Evolutionary conservation across 1,140 invertebrate genomes (phyloP).

Genomic region (Thaumatotibia leucotreta): DNA sequence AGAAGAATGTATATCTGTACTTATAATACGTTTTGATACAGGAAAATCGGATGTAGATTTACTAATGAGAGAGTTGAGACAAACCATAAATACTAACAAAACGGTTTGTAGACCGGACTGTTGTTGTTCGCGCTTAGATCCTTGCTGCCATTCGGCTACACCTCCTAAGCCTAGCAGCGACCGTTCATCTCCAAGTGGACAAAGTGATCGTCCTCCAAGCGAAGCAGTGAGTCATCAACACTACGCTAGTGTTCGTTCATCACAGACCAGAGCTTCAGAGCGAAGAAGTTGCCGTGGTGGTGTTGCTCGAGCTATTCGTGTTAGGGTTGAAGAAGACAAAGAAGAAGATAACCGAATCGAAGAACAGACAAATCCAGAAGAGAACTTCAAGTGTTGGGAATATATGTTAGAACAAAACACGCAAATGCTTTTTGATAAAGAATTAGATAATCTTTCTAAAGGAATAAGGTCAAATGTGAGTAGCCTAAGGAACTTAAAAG

Average conservation of each 20-base stretch:
- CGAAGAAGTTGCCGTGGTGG: slow-evolving; percentile 77
- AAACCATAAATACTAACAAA: slow-evolving; percentile 79
- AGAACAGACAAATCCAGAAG: slow-evolving; percentile 79
- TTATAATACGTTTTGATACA: slow-evolving; percentile 84
- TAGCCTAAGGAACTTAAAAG: slow-evolving; percentile 71
- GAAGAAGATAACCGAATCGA: slow-evolving; percentile 79
- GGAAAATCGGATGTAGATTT: slow-evolving; percentile 82
- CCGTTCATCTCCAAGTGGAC: slow-evolving; percentile 88
- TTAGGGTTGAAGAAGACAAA: slow-evolving; percentile 78
- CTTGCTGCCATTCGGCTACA: slow-evolving; percentile 78
- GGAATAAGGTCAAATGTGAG: slow-evolving; percentile 74
- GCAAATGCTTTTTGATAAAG: slow-evolving; percentile 91
- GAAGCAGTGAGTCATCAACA: slow-evolving; percentile 60
- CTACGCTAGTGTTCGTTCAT: slow-evolving; percentile 61
- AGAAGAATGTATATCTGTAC: slow-evolving; percentile 87
- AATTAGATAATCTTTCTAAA: slow-evolving; percentile 88
- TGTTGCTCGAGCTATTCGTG: slow-evolving; percentile 77
- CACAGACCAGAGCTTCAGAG: slow-evolving; percentile 63
- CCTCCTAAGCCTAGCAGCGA: slow-evolving; percentile 77
- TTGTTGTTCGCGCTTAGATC: slow-evolving; percentile 80
- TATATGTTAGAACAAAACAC: slow-evolving; percentile 95
- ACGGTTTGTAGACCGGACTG: slow-evolving; percentile 78
- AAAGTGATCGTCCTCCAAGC: slow-evolving; percentile 82
- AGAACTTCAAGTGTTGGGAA: slow-evolving; percentile 94
- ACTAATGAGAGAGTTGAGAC: slow-evolving; percentile 85